Evolutionary conservation across 2,888 invertebrate species (phyloP).

Genomic region (Nezara viridula): DNA sequence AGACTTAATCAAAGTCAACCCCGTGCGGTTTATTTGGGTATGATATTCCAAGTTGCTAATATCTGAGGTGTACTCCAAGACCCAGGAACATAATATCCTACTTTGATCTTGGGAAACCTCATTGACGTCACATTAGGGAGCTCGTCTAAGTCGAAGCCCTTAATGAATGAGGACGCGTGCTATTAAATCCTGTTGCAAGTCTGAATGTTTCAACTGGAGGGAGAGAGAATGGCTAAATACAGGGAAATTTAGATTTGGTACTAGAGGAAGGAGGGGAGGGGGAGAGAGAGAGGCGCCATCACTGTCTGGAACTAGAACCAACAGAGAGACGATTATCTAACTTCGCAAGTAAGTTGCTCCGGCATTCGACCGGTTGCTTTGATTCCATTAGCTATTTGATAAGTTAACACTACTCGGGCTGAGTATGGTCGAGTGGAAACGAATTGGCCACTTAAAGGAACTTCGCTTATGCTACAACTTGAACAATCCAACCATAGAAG

Average conservation of each 20-base stretch:
- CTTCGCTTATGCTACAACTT: not conserved
- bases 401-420: not conserved
- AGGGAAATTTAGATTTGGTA: constrained; percentile 2
- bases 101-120: constrained; percentile 14
- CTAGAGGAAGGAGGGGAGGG: not conserved
- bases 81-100: not conserved
- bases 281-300: too few relatives aligned
- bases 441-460: not conserved
- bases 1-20: not conserved
- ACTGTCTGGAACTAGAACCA: not conserved
- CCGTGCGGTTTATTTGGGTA: not conserved
- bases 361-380: not conserved
- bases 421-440: not conserved
- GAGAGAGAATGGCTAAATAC: constrained; percentile 30
- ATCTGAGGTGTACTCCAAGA: not conserved
- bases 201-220: not conserved
- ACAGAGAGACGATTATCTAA: not conserved
- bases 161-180: not conserved
- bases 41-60: not conserved
- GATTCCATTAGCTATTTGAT: constrained; percentile 24
- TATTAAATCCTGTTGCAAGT: constrained; percentile 2
- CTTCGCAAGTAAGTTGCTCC: not conserved
- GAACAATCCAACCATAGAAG: not conserved
- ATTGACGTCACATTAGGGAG: not conserved
- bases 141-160: not conserved